Percentiles rank a stretch among this genome's conserved stretches.
Conservation (phyloP, 2,113 vertebrate genomes). For the Dermatemys mawii region DNA sequence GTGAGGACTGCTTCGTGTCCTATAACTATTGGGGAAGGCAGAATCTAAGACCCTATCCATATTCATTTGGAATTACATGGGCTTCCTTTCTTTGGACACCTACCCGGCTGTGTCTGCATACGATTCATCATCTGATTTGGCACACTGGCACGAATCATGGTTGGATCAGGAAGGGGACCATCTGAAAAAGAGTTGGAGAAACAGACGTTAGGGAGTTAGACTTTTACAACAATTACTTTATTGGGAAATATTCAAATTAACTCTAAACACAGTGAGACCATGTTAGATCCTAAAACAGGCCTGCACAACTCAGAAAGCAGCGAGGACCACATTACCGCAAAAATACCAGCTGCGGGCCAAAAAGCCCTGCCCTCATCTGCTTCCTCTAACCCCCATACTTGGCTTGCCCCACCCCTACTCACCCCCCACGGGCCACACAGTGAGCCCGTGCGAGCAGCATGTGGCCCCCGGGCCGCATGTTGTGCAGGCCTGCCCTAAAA, state of each 20-base stretch:
- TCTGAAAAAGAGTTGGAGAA: constrained; percentile 75
- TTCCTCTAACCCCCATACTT: too few relatives aligned
- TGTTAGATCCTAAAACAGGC: neutral
- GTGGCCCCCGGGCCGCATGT: too few relatives aligned
- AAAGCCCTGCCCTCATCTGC: too few relatives aligned
- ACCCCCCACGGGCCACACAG: too few relatives aligned
- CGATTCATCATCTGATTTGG: constrained; percentile 94
- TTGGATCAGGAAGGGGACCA: constrained; percentile 89
- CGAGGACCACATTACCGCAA: too few relatives aligned
- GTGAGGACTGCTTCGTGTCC: neutral
- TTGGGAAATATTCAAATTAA: neutral
- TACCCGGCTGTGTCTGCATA: constrained; percentile 91
- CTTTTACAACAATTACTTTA: neutral
- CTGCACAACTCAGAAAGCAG: too few relatives aligned
- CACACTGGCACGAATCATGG: constrained; percentile 87
- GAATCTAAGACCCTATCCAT: neutral
- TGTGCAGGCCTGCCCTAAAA: too few relatives aligned
- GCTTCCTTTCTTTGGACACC: neutral
- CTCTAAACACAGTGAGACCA: neutral
- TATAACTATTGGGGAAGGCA: neutral
- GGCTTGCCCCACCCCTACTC: too few relatives aligned
- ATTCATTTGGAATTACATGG: neutral
- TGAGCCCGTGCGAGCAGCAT: too few relatives aligned
- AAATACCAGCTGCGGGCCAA: too few relatives aligned
- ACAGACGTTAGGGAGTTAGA: neutral